Evolutionary conservation across 2,113 vertebrate genomes (phyloP).

Genomic region (Genyomyrus donnyi): DNA sequence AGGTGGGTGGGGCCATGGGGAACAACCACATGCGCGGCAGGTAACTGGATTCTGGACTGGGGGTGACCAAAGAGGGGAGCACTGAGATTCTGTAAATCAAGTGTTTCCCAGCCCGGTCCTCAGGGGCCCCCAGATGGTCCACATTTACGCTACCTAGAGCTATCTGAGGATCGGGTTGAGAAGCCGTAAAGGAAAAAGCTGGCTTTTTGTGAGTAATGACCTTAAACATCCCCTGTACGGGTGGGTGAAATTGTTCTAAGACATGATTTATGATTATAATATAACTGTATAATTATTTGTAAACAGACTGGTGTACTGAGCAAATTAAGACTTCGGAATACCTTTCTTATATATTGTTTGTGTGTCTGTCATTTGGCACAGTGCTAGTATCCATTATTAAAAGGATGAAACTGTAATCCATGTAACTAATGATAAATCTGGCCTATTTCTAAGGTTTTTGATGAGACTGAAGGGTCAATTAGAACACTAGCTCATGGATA

Average conservation of each 20-base stretch:
- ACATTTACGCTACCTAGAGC: not conserved
- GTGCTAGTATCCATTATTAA: not conserved
- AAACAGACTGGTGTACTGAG: not conserved
- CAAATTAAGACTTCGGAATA: not conserved
- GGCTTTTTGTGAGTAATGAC: not conserved
- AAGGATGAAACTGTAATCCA: not conserved
- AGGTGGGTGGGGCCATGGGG: not conserved
- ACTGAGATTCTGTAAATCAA: not conserved
- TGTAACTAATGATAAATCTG: not conserved
- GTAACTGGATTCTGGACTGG: not conserved
- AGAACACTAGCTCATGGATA: not conserved
- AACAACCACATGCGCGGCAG: not conserved
- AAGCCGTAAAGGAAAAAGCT: not conserved
- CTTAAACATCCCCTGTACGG: not conserved
- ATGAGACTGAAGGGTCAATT: not conserved
- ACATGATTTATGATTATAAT: not conserved
- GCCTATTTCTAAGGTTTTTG: not conserved
- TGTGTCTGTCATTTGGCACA: not conserved
- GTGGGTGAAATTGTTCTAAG: not conserved
- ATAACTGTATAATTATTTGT: not conserved
- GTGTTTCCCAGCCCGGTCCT: not conserved
- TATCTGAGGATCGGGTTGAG: not conserved
- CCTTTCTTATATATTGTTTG: not conserved
- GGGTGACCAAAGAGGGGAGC: not conserved
- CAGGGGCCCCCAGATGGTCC: not conserved